Base-by-base conservation (phyloP, 2,888 invertebrate genomes). In the Drosophila prolongata region DNA sequence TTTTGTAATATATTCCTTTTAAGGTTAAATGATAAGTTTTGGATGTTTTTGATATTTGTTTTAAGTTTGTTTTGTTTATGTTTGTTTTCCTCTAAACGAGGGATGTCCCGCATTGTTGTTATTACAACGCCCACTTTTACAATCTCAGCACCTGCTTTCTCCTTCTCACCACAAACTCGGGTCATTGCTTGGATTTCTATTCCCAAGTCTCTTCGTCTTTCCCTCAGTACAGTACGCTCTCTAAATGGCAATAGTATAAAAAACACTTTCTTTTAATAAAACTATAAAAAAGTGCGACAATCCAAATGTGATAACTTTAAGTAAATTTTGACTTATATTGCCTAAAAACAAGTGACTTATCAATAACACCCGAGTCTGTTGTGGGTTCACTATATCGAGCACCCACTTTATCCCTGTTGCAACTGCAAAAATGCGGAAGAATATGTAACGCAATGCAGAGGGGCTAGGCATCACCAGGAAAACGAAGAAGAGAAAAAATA, bases 351-450 rank as follows among this genome's bases (percentile, higher is more conserved):
- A 24, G 24, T 24, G 24, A 24, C 24, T 24, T 24, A 24, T 24
- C 24, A 24, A 24, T 24, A 24, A 11, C 14, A 34, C 14, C 30
- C 30, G 30, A 16, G 30, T 8, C 11, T 49, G 34, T 4, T 8
- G 35, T 35, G 34, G 34, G 35, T 35, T 35, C 16, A 49, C 35
- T 16, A 10, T 19, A 35, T 35, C 34, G 34, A 35, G 11, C 19
- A 19, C 1, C 34, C 49, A 16, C 50, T 11, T 19, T 13, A 14
- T 14, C 49, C 16, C 6, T 4, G 19, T 14, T 37, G 35, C 24
- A 24, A 53, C 34, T 53, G 42, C 37, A 54, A 60, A 73, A 73
- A 66, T 73, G 66, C 74, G 59, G 66, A 73, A 73, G 66, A 66
- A 66, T 66, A 56, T 73, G 46, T 47, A 65, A 66, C 50, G 52